Evolutionary conservation across 2,888 invertebrate genomes (phyloP), one percentile per base, ranked within the genome.

Genomic region (Hypomecis punctinalis): DNA sequence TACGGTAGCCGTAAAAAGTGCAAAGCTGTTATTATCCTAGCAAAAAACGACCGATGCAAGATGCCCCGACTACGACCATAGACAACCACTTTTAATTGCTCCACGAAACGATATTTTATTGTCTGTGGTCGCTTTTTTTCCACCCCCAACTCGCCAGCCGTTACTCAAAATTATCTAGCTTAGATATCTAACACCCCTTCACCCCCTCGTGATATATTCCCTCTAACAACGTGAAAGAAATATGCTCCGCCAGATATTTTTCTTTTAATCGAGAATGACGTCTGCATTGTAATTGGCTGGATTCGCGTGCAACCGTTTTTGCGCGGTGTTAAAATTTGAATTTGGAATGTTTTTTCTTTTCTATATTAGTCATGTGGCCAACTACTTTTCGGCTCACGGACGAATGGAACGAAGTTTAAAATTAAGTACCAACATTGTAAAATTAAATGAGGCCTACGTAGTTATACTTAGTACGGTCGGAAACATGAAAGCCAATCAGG

Each of bases 121-220:
- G 82, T 84, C 81, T 82, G 75, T 78, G 76, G 79, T 78, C 86
- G 84, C 77, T 84, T 86, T 90, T n/a, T 83, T 80, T 81, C 77
- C 80, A 72, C 78, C 79, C 75, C 78, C 76, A 76, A 83, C 73
- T 70, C 76, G 78, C 75, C 70, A 74, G 84, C 85, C 85, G 89
- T 92, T 90, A 90, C 81, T 92, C 91, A 91, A 90, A 91, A 90
- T 91, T 85, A 92, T 93, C 92, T 91, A 85, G 77, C 82, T 81
- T 82, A 84, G 87, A 90, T 91, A 91, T 91, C 92, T 85, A 82
- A 80, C 77, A 71, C 78, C 74, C 72, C 75, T 82, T 55, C 76
- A 69, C 78, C 74, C 71, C 82, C 63, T 49, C 40, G 80, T 90
- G 90, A 90, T 89, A 83, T 85, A 91, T 86, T 80, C 80, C 77